phyloP scores from a whole-genome alignment of 1,140 invertebrate species.

The Dinoponera quadriceps region DNA sequence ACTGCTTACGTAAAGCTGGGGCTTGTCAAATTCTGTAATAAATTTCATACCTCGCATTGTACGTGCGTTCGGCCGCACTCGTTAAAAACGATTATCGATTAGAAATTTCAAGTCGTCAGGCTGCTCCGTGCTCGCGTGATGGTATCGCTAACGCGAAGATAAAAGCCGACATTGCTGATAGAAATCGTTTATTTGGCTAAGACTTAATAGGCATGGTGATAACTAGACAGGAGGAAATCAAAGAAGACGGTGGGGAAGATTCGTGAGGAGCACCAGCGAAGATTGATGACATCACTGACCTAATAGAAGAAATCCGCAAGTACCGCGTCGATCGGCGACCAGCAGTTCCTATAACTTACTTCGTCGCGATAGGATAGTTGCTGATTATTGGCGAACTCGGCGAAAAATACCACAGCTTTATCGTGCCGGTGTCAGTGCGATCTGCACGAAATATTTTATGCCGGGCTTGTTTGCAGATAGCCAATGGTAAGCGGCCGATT shows the following conservation, averaged over 20 bases:
- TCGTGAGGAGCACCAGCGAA: not conserved
- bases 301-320: too few relatives aligned
- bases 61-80: not conserved
- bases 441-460: constrained; percentile 64
- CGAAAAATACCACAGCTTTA: constrained; percentile 18
- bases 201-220: not conserved
- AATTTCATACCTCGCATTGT: not conserved
- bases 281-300: too few relatives aligned
- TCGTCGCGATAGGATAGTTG: not conserved
- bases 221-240: not conserved
- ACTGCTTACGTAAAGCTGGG: too few relatives aligned
- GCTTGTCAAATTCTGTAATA: not conserved
- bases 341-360: constrained; percentile 1
- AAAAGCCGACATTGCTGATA: not conserved
- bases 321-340: too few relatives aligned
- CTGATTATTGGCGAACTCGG: not conserved
- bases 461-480: constrained; percentile 68
- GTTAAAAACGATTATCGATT: not conserved
- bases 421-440: not conserved
- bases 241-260: not conserved
- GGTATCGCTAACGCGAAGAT: not conserved
- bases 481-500: constrained; percentile 78
- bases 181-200: not conserved
- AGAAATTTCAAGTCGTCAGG: not conserved
- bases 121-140: not conserved